These are phyloP conservation scores for Cuculus canorus DNA, from an alignment of 2,797 vertebrate species.

Conservation along the genomic window DNA sequence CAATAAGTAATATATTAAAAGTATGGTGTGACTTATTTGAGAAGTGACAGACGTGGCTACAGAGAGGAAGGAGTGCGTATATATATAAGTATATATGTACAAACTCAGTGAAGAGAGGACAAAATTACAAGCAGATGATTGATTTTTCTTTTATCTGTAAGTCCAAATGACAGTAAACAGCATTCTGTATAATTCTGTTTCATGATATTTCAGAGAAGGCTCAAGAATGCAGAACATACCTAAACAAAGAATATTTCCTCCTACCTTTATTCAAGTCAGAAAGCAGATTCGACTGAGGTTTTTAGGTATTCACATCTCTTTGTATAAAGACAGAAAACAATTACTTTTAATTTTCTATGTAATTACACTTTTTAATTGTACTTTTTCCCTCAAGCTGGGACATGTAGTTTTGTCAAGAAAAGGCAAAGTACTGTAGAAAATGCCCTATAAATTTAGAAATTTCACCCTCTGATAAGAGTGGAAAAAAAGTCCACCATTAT, in stretches of 20 bases:
- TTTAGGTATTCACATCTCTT: neutral
- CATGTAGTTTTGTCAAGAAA: neutral
- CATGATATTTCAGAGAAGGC: neutral
- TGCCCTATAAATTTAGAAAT: too few relatives aligned
- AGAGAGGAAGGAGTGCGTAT: neutral
- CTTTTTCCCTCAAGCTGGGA: rapidly evolving
- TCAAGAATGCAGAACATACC: neutral
- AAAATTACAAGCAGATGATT: neutral
- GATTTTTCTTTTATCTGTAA: neutral
- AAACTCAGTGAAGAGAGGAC: neutral
- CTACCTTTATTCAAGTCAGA: neutral
- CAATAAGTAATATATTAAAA: neutral
- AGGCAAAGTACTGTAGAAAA: neutral
- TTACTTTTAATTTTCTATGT: neutral
- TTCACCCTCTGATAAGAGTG: neutral
- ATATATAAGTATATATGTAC: too few relatives aligned
- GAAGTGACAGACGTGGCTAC: neutral
- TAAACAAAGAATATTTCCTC: neutral
- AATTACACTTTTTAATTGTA: rapidly evolving
- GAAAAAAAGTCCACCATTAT: rapidly evolving
- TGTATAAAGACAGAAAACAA: neutral
- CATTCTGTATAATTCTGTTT: neutral
- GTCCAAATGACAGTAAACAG: neutral
- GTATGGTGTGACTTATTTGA: neutral
- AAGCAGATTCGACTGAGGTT: neutral